phyloP scores from a whole-genome alignment of 2,888 invertebrate species.

The Trilocha varians region DNA sequence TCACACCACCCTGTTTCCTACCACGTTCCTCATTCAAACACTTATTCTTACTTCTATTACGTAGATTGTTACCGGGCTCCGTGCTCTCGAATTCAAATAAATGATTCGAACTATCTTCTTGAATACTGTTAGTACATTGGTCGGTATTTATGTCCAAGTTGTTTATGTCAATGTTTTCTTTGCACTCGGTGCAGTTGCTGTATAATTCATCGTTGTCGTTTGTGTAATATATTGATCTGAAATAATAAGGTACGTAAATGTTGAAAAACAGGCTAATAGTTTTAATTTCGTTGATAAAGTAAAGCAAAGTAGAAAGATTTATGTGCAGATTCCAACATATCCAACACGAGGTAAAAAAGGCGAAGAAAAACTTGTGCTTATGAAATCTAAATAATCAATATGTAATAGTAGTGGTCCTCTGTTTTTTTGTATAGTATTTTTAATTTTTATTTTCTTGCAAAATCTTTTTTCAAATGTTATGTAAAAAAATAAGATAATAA shows the following conservation, averaged over 20 bases:
- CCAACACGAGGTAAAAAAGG: no score
- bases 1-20: constrained; percentile 14
- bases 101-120: constrained; percentile 26
- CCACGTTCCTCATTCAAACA: constrained; percentile 13
- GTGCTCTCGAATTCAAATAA: constrained; percentile 28
- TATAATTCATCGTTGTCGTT: constrained; percentile 32
- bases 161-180: constrained; percentile 41
- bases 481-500: no score
- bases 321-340: no score
- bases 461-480: no score
- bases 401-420: no score
- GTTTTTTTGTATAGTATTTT: no score
- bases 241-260: constrained; percentile 1
- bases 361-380: no score
- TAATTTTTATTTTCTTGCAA: no score
- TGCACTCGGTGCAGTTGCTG: constrained; percentile 30
- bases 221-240: constrained; percentile 54
- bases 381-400: no score
- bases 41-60: constrained; percentile 32
- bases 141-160: constrained; percentile 32
- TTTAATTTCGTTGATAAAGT: no score
- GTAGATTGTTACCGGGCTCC: constrained; percentile 25
- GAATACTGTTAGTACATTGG: constrained; percentile 21
- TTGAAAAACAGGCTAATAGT: no score
- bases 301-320: no score